Base-by-base conservation (phyloP, 2,113 vertebrate genomes). In the Corythornis madagascariensis region DNA sequence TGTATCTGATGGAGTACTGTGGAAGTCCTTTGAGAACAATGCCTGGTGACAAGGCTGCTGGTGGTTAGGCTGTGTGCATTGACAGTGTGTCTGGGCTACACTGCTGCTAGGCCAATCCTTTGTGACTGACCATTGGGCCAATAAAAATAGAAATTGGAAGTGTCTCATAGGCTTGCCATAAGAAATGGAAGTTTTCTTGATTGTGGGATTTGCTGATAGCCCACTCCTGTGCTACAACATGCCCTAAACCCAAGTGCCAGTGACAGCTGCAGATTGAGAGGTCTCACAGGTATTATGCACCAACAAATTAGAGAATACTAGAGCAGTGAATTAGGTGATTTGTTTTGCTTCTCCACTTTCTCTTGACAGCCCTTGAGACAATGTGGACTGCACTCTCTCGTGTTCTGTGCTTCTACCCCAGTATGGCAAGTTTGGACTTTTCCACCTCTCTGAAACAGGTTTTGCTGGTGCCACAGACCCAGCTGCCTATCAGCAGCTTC, bases 31-130 rank as follows among this genome's bases (percentile, higher is more conserved):
- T 65, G 87, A 92, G 92, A 84, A 31, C 43, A 88, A 80, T 87
- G 79, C 56, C 48, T 89, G 55, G 48, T 29, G 78, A 96, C 92
- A 96, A 96, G 64, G 66, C 89, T 94, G 90, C 86, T 75, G 67
- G 90, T 95, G 93, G 65, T 88, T 93, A 96, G 93, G 42, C 92
- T 63, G 70, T 73, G 76, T 76, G 91, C 96, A 93, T 76, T 97
- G 94, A 91, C 86, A 94, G 59, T 15, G 14, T 94, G 75, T 87
- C 83, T 95, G 86, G 56, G 50, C 66, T 95, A 83, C 92, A 86
- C 70, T 74, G 38, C 76, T 88, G 82, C 83, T 88, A 92, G 70
- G 40, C 63, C 89, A 43, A 85, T 93, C 91, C 75, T 86, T 89
- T 96, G 63, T 86, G 84, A 92, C 40, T 94, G 78, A 67, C 91